Base-by-base conservation (phyloP, 23 tunicate genomes). In the Styela plicata region DNA sequence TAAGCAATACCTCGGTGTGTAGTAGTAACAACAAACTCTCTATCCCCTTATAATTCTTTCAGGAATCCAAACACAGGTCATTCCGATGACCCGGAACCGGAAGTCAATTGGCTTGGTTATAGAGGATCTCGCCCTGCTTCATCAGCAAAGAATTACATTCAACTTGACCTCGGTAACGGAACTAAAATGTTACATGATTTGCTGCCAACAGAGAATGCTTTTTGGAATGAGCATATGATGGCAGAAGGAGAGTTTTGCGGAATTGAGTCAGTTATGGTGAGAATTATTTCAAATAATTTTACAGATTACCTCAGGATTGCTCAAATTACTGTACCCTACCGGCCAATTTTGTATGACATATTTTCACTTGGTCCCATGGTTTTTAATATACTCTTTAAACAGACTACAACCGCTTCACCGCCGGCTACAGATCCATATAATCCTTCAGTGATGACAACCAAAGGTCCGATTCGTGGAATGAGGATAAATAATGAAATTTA, bases 51-150 rank as follows among this genome's bases (percentile, higher is more conserved):
- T n/a, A n/a, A n/a, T n/a, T n/a, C n/a, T n/a, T n/a, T n/a, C 36
- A 71, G 77, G 34, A 71, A 71, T 34, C 77, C 77, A 3, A 71
- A 71, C 17, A 71, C 34, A 21, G 77, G 77, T 18, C 29, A 71
- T 32, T 34, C 35, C 13, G 35, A 3, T 30, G 77, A 71, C 37
- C 23, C 37, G 13, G 35, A 33, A 2, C 77, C 77, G 34, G 34
- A 21, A 31, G 35, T 71, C 13, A 34, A 71, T 28, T 71, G 77
- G 77, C 3, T 3, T 21, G 29, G 13, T 13, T 71, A 71, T 34
- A 71, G 29, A 29, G 77, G 77, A 3, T 44, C 57, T 5, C 36
- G 34, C 5, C 37, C 77, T 21, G 36, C 37, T 3, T 66, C 70
- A 7, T n/a, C 34, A 16, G 77, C 36, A 17, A 71, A 71, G 17